Evolutionary conservation across 1,140 invertebrate species (phyloP), one percentile per base, ranked within the genome.

Genomic region (Gyrodactylus salaris): DNA sequence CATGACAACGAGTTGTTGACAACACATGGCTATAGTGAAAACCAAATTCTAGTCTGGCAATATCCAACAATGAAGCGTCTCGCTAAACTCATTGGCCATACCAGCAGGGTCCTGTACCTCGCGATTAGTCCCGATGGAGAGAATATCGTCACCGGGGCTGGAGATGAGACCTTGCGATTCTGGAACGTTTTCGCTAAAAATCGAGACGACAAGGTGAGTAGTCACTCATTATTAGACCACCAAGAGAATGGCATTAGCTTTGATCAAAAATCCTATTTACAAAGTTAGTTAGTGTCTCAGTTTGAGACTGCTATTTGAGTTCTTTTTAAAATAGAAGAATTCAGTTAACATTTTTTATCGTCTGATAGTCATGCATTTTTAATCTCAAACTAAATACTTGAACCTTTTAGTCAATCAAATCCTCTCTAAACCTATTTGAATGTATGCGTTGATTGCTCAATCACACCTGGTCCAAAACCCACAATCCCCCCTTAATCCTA

Each of bases 141-240:
- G 80, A 91, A 93, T 0, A 99, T 99, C 75, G 95, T 99, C 0
- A 99, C 95, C 0, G 95, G 94, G 16, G 94, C 94, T 21, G 95
- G 94, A 0, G 95, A 99, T 81, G 95, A 99, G 81, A 99, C 95
- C 0, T 83, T 99, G 2, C 83, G 95, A 20, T 98, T 98, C 81
- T 98, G 94, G 94, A 97, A 97, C 84, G 91, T 98, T 0, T 98
- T 98, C 80, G 92, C 89, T 76, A 97, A 97, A 84, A 90, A 90
- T 20, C 84, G 90, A 69, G 92, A 89, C 74, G 81, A 78, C 68
- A 81, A 81, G 76, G 80, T 80, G 75, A 75, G 34, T 54, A 54
- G 7, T 54, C n/a, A 16, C n/a, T n/a, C n/a, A n/a, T n/a, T n/a
- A n/a, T n/a, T n/a, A n/a, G n/a, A n/a, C n/a, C n/a, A n/a, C n/a